phyloP scores from a whole-genome alignment of 92 coral and sea anemone species.

The Paramuricea clavata region DNA sequence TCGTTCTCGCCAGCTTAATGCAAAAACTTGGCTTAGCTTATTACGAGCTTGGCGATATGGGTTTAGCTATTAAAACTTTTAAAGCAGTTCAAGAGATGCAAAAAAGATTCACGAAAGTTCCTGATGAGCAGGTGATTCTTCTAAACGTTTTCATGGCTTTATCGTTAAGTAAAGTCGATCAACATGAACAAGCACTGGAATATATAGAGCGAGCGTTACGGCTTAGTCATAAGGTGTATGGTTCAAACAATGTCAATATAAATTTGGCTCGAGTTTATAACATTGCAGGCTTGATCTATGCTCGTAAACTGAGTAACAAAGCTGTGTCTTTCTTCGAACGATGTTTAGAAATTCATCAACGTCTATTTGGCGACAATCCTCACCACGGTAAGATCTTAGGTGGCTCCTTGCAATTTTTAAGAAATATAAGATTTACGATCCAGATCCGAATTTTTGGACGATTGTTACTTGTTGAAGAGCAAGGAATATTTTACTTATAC shows the following conservation, averaged over 20 bases:
- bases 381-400: neutral
- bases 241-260: neutral
- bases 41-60: neutral
- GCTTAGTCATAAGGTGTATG: neutral
- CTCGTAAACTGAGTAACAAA: neutral
- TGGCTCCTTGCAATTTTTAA: neutral
- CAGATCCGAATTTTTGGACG: too few relatives aligned
- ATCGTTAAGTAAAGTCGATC: conserved; percentile 1
- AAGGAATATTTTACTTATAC: too few relatives aligned
- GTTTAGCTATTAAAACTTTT: neutral
- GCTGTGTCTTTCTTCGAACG: conserved; percentile 26
- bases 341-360: conserved; percentile 19
- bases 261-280: neutral
- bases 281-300: neutral
- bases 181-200: neutral
- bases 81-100: neutral
- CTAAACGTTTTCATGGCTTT: neutral
- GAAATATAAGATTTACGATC: neutral
- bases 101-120: neutral
- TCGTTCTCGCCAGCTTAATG: neutral
- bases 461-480: too few relatives aligned
- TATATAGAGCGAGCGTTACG: neutral
- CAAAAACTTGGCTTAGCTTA: neutral
- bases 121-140: neutral
- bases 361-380: neutral